A percentile compares a stretch with the other conserved stretches of the same genome.
These are phyloP conservation scores for Seison nebaliae DNA, from an alignment of 1,140 invertebrate genomes.

Conservation along the genomic window DNA sequence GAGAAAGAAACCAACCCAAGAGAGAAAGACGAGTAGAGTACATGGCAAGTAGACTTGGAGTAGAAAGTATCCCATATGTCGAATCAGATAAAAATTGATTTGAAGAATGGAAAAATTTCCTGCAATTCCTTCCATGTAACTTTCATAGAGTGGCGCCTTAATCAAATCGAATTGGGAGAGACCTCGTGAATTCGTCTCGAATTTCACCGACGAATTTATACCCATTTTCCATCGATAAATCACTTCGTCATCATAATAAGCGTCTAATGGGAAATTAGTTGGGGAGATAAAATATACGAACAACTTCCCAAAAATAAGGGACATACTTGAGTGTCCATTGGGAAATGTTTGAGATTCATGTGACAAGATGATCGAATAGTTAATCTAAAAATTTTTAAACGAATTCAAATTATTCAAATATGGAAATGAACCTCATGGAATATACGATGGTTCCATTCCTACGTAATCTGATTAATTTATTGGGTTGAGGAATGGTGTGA, in stretches of 20 bases:
- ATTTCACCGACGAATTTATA: constrained; percentile 9
- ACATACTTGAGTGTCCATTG: constrained; percentile 72
- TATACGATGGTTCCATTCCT: constrained; percentile 63
- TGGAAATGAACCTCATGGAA: constrained; percentile 49
- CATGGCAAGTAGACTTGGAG: constrained; percentile 76
- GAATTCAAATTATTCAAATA: not conserved
- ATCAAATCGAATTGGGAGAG: not conserved
- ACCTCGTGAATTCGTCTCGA: not conserved
- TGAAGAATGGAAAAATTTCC: constrained; percentile 5
- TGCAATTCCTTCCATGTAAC: not conserved
- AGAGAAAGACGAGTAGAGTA: constrained; percentile 66
- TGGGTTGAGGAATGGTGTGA: constrained; percentile 75
- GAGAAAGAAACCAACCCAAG: constrained; percentile 82
- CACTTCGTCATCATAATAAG: constrained; percentile 7
- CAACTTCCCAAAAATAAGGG: constrained; percentile 72
- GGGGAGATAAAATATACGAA: constrained; percentile 35
- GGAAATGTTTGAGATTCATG: constrained; percentile 80
- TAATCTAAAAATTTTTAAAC: constrained; percentile 37
- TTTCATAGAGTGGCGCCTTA: not conserved
- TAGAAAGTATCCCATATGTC: constrained; percentile 68
- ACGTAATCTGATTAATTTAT: constrained; percentile 56
- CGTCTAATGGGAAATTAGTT: constrained; percentile 1
- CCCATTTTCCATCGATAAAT: constrained; percentile 13
- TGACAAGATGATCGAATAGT: constrained; percentile 89
- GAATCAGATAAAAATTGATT: constrained; percentile 47